Percentiles rank a stretch among this genome's conserved stretches.
phyloP scores from a whole-genome alignment of 2,113 vertebrate genomes.

The Vulpes vulpes region DNA sequence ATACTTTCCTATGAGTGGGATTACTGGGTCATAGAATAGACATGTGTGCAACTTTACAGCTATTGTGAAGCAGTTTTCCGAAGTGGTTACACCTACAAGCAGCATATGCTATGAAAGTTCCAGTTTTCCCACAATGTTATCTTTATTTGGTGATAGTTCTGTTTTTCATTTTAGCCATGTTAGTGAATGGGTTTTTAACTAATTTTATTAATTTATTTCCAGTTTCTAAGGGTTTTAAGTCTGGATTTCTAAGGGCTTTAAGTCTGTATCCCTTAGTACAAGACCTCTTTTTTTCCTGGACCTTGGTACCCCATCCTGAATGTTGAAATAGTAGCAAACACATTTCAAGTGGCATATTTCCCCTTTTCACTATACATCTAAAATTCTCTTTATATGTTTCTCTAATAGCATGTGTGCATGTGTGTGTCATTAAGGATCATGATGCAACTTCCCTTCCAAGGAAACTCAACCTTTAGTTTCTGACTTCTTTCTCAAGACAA shows the following conservation, averaged over 20 bases:
- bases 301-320: not conserved
- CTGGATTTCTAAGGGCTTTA: not conserved
- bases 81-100: not conserved
- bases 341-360: not conserved
- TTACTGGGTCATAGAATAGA: not conserved
- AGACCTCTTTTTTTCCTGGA: not conserved
- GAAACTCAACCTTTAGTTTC: not conserved
- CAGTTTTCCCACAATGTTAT: not conserved
- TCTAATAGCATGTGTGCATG: not conserved
- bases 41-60: not conserved
- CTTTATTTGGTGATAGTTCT: not conserved
- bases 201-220: not conserved
- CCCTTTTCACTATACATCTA: not conserved
- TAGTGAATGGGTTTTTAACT: not conserved
- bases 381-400: conserved; percentile 5
- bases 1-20: not conserved
- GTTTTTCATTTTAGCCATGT: not conserved
- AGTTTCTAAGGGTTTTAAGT: not conserved
- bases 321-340: not conserved
- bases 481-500: not conserved
- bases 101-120: not conserved
- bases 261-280: not conserved
- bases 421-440: not conserved
- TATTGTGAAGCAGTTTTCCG: not conserved
- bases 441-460: not conserved